Evolutionary conservation across 2,888 invertebrate species (phyloP), one percentile per base, ranked within the genome.

Genomic region (Torymus auratus): DNA sequence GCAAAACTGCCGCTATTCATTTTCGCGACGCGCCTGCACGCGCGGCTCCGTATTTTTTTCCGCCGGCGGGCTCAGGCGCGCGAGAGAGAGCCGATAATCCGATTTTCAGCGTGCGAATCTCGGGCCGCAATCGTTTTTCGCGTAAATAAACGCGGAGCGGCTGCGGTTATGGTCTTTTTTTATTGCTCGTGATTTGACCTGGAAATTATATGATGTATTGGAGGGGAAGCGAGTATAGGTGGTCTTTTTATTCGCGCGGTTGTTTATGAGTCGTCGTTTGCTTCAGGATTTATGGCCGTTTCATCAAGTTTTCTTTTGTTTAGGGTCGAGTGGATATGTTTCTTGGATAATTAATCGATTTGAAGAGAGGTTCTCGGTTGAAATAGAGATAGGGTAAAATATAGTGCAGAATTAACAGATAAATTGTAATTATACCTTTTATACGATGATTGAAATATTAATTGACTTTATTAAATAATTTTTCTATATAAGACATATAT

Each of bases 1-100:
- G 89, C 90, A 91, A 91, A 91, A 91, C 90, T 91, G 89, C 90
- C 87, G 90, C 91, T 90, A 91, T 91, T 91, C 90, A 91, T 91
- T 91, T 91, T 88, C 80, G 72, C 82, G 78, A 70, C 80, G 74
- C 69, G 41, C 52, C 70, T 41, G 14, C 7, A 23, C 58, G 11
- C 12, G n/a, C 17, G 23, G 52, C 61, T 17, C 23, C 41, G 41
- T 41, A 41, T 58, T 23, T 69, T 72, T 56, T 73, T 62, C 23
- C 13, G 10, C 69, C 62, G 60, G 75, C 20, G 55, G 64, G 68
- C 79, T 81, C 79, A 85, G 41, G 41, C 84, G 85, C 78, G 41
- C 13, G 20, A 20, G 68, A 70, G 20, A 20, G 68, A 70, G 70
- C 82, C 69, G 83, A 83, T 85, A 84, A 83, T 84, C 80, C 82